Evolutionary conservation across 2,888 invertebrate genomes (phyloP), one percentile per base, ranked within the genome.

Genomic region (Rapana venosa): DNA sequence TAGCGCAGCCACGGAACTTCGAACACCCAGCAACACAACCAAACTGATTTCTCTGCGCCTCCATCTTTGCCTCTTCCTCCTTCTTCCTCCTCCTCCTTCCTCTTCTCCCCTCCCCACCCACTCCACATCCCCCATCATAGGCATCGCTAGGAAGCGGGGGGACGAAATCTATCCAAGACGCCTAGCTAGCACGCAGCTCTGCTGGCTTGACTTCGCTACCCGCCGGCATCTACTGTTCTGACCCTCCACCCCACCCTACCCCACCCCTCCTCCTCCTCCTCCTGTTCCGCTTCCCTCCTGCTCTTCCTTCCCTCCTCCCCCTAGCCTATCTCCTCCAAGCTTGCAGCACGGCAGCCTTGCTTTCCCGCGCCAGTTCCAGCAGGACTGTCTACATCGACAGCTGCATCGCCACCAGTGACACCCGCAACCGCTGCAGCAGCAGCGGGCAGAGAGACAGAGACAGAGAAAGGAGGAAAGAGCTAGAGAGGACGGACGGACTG

Each of bases 351-450:
- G n/a, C 74, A 74, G 74, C 74, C 22, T n/a, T 13, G 74, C 74
- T 74, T 74, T 74, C 74, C 47, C 47, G n/a, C 74, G 74, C 74
- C 74, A 74, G 74, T n/a, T n/a, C 74, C 13, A n/a, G n/a, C 74
- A 74, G 74, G n/a, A 74, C 74, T 11, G 74, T 74, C 74, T 74
- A 74, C 74, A n/a, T 6, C 74, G 74, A n/a, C 74, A 74, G 74
- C 74, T n/a, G 26, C 74, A n/a, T 11, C 22, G 74, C 74, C 74
- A n/a, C 74, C 61, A n/a, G n/a, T n/a, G 74, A 26, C 74, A 74
- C 74, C 74, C 26, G n/a, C 74, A 74, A n/a, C 74, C 26, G 74
- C 74, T n/a, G 22, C 22, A 15, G n/a, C 26, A 11, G 26, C n/a
- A 74, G 26, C n/a, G n/a, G 70, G 5, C 6, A n/a, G n/a, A 74